Evolutionary conservation across 53 echinoderm and acorn worm genomes (phyloP), one percentile per base, ranked within the genome.

Genomic region (Echinometra lucunter): DNA sequence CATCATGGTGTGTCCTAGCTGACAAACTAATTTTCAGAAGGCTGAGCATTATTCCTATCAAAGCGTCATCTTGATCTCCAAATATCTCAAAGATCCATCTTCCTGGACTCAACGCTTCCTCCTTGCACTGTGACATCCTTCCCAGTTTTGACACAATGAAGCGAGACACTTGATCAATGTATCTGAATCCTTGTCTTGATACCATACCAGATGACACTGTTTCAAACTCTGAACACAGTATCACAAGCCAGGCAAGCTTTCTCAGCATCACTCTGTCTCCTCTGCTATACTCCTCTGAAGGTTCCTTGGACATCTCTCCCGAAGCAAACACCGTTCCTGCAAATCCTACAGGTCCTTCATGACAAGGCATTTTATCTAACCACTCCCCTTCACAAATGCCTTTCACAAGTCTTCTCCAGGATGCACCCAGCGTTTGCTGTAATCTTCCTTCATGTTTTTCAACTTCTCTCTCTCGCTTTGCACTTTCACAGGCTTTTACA

Each of bases 1-100:
- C 4, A 38, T 42, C 19, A 78, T 19, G 0, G 23, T 83, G 44
- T 63, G 38, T 66, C 53, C 37, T 37, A 12, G 66, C 25, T 89
- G 94, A 75, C 78, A 82, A 40, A 32, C 88, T 58, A 37, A 96
- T 89, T 47, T 96, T 80, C 23, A 97, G 66, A 3, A 82, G 60
- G 78, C 95, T 92, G 55, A 96, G 75, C 95, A 97, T 95, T 38
- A 78, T 94, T 91, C 82, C 85, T 66, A 97, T 92, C 28, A 96
- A 90, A 56, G 93, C 67, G 85, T 98, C 97, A 89, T 98, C 98
- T 83, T 97, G 97, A 63, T 98, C 98, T 30, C 94, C 95, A 96
- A 97, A 98, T 74, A 97, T 66, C 21, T 94, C 66, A 74, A 95
- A 95, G n/a, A 98, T 49, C 98, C 98, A 98, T 35, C 30, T 58